Percentiles rank a stretch among this genome's conserved stretches.
phyloP scores from a whole-genome alignment of 1,140 invertebrate species.

The Rhyzopertha dominica region DNA sequence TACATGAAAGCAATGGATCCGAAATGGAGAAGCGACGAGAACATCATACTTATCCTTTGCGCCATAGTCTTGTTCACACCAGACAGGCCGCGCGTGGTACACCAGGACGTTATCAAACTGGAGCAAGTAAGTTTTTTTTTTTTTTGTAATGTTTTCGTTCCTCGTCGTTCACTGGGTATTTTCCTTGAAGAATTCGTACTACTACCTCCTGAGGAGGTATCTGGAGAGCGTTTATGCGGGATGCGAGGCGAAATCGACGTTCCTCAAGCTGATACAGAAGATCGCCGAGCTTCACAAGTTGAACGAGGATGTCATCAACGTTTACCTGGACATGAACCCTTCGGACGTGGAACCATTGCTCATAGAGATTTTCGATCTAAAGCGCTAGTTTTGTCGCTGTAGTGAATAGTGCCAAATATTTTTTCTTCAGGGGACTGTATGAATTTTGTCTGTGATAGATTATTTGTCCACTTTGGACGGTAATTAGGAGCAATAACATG shows the following conservation, averaged over 20 bases:
- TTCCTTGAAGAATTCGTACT: conserved; percentile 76
- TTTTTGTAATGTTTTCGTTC: conserved; percentile 1
- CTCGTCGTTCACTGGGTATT: conserved; percentile 1
- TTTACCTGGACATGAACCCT: conserved; percentile 87
- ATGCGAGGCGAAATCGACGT: conserved; percentile 79
- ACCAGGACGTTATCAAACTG: conserved; percentile 77
- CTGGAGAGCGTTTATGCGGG: conserved; percentile 76
- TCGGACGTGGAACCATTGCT: conserved; percentile 82
- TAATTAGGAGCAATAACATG: no score
- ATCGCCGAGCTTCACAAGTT: conserved; percentile 79
- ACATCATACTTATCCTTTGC: conserved; percentile 83
- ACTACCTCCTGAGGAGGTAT: conserved; percentile 79
- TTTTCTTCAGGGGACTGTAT: no score
- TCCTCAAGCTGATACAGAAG: conserved; percentile 82
- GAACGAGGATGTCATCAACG: conserved; percentile 79
- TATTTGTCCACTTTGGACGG: no score
- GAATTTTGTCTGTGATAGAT: no score
- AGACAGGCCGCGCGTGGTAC: conserved; percentile 70
- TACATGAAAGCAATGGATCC: conserved; percentile 78
- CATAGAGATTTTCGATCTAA: conserved; percentile 90
- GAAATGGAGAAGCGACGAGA: conserved; percentile 75
- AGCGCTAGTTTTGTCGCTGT: conserved; percentile 44
- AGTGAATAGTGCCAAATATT: neutral
- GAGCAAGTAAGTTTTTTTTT: conserved; percentile 63
- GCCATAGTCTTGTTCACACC: conserved; percentile 87